Conservation (phyloP, 2,797 vertebrate species). For the Diglossa cyanea region DNA sequence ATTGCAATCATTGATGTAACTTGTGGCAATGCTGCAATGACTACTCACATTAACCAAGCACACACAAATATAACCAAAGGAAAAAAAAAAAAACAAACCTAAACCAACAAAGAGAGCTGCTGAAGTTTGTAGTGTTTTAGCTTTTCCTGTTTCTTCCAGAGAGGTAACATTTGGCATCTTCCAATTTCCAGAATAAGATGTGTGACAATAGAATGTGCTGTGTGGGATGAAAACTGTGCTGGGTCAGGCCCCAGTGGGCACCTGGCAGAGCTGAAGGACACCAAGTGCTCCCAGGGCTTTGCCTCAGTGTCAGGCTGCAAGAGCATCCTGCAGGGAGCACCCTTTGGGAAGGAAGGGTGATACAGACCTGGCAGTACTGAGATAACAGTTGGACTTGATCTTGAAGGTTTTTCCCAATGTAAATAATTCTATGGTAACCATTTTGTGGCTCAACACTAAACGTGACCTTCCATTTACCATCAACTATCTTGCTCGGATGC, state of each 20-base stretch:
- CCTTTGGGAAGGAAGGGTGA: background rate
- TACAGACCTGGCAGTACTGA: background rate
- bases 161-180: background rate
- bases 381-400: background rate
- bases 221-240: background rate
- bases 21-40: background rate
- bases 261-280: background rate
- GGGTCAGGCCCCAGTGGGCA: background rate
- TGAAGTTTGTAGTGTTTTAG: background rate
- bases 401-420: background rate
- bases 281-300: background rate
- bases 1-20: background rate
- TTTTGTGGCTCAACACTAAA: background rate
- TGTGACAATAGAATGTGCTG: accelerated
- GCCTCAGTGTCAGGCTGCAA: background rate
- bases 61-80: background rate
- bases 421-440: background rate
- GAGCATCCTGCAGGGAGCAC: background rate
- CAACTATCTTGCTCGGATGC: background rate
- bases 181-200: background rate
- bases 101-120: background rate
- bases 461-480: background rate
- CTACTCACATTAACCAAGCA: background rate
- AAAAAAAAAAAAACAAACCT: accelerated
- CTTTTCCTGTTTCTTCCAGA: background rate